Evolutionary conservation across 2,797 vertebrate species (phyloP), one percentile per base, ranked within the genome.

Genomic region (Typhlichthys eigenmanni): DNA sequence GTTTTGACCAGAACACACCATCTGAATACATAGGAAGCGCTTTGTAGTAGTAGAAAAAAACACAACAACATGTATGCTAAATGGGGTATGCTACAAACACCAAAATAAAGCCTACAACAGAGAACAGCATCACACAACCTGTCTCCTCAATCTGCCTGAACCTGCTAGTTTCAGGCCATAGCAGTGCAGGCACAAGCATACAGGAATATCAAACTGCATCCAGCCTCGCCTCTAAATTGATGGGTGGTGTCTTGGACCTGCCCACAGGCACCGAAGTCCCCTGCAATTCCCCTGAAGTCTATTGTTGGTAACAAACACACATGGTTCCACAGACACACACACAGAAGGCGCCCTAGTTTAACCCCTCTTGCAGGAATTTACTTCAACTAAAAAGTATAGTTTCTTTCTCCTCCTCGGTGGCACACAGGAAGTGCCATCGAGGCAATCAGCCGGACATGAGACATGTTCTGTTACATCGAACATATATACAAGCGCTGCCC

Each of bases 151-250:
- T 83, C 84, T 79, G 78, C 60, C 84, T 79, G 69, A 84, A 90
- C 88, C 90, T 88, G 88, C 87, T 89, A 76, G 83, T 89, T 89
- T 89, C 72, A 61, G 80, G 84, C 83, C 84, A 76, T 77, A 71
- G 86, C 82, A 83, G 86, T 84, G 80, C 54, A 85, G 85, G 85
- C 87, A 87, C 89, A 88, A 90, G 88, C 88, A 91, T 88, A 88
- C 88, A 88, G 85, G 90, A 90, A 91, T 88, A 91, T 91, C 89
- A 91, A 91, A 90, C 87, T 89, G 90, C 84, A 87, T 81, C 86
- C 88, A 89, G 87, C 87, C 87, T 89, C 88, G 90, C 90, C 90
- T 84, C 90, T 88, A 91, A 91, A 91, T 91, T 91, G 90, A 91
- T 91, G 90, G 90, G 90, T 91, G 90, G 90, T 90, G 90, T 91